These are phyloP conservation scores for Cataglyphis hispanica DNA, from an alignment of 1,140 invertebrate species.

Conservation along the genomic window DNA sequence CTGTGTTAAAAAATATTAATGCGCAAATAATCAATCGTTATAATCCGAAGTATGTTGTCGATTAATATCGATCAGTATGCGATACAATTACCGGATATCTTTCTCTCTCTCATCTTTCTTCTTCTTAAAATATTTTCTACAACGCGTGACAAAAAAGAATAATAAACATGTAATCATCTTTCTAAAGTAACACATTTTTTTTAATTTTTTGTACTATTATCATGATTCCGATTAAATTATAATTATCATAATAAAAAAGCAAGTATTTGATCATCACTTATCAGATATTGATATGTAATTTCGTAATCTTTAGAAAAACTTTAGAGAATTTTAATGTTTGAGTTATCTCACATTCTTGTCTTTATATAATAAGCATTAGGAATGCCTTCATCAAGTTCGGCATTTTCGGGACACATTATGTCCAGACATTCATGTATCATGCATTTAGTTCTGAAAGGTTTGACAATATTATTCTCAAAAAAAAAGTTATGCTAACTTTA, in stretches of 20 bases:
- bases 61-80: neutral
- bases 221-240: too few species aligned
- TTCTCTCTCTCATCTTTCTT: neutral
- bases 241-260: too few species aligned
- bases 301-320: neutral
- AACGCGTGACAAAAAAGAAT: neutral
- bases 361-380: neutral
- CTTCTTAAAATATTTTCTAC: neutral
- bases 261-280: too few species aligned
- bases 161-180: neutral
- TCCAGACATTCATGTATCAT: too few species aligned
- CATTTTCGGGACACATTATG: too few species aligned
- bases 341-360: neutral
- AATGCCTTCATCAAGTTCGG: too few species aligned
- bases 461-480: too few species aligned
- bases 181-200: neutral
- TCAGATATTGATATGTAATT: too few species aligned
- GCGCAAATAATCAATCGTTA: neutral
- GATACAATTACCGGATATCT: neutral
- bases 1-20: constrained; percentile 4
- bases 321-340: neutral
- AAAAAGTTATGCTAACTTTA: too few species aligned
- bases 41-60: constrained; percentile 36
- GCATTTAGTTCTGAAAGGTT: too few species aligned
- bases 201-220: neutral